Conservation (phyloP, 1,140 invertebrate genomes). For the Euglossa dilemma region DNA sequence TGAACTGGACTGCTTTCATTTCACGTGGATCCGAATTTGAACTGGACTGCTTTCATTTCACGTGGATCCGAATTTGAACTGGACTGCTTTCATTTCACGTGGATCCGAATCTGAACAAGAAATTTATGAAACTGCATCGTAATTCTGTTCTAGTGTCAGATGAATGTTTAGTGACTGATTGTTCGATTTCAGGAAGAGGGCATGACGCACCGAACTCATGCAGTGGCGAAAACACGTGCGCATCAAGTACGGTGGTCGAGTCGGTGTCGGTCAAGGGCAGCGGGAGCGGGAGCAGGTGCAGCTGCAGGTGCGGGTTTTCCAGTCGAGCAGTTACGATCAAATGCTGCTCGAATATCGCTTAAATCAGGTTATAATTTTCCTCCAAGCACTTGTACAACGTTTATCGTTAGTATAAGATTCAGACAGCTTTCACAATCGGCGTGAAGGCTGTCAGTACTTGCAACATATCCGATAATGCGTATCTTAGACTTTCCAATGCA, state of each 20-base stretch:
- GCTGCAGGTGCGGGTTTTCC: constrained; percentile 76
- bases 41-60: too few relatives aligned
- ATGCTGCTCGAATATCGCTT: not conserved
- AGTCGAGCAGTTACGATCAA: not conserved
- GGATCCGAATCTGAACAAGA: too few relatives aligned
- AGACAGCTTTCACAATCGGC: too few relatives aligned
- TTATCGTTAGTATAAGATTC: too few relatives aligned
- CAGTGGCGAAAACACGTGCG: constrained; percentile 83
- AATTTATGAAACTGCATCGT: not conserved
- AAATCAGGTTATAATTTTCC: not conserved
- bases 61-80: too few relatives aligned
- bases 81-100: too few relatives aligned
- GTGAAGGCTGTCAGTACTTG: too few relatives aligned
- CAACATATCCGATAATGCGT: too few relatives aligned
- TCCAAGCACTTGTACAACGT: not conserved
- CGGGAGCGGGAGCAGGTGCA: constrained; percentile 78
- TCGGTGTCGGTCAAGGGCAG: constrained; percentile 82
- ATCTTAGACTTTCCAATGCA: too few relatives aligned
- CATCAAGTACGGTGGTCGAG: constrained; percentile 83
- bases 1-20: too few relatives aligned
- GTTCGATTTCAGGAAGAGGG: constrained; percentile 78
- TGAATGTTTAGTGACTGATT: not conserved
- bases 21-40: too few relatives aligned
- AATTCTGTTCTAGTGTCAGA: not conserved
- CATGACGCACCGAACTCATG: constrained; percentile 82